Base-by-base conservation (phyloP, 2,797 vertebrate species). In the Schizopygopsis pylzovi region DNA sequence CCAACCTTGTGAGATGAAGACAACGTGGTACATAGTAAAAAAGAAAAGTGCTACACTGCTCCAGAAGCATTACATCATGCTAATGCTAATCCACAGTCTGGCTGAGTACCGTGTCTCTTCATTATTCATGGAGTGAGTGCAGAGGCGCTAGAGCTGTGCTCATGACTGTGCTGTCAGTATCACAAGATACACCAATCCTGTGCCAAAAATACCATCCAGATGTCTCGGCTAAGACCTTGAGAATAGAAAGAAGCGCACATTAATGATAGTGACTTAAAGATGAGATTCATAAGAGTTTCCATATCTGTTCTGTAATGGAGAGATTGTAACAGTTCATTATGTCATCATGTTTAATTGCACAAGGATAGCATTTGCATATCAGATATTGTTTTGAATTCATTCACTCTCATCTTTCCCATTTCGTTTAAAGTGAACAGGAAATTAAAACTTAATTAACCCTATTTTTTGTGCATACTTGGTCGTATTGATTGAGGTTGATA, bases 91-190 rank as follows among this genome's bases (percentile, higher is more conserved):
- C 93, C 80, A 71, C 91, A 83, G 90, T 93, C 91, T 92, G 89
- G 92, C 93, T 95, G 91, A 92, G 92, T 92, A 89, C 91, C 89
- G 89, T 91, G 92, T 89, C 94, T 92, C 92, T 95, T 93, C 93
- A 95, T 95, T 95, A 95, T 95, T 95, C 95, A 95, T 95, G 93
- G 93, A 90, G 86, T 72, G 86, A 89, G 84, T 86, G 68, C 86
- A 86, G 88, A 87, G 83, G 76, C 82, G 71, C 81, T 85, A 77
- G 37, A 87, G 75, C 81, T 67, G 84, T 80, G 87, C 41, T 85
- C 75, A 79, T 78, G 72, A 72, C 82, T 83, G 47, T 86, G 86
- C 79, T 82, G 89, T 86, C 83, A 83, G 79, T 71, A 49, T 63
- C 79, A n/a, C 8, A 20, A 56, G 43, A 43, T 70, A 79, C 68